Percentiles rank a stretch among this genome's conserved stretches.
These are phyloP conservation scores for Maniola jurtina DNA, from an alignment of 1,140 invertebrate species.

Conservation along the genomic window DNA sequence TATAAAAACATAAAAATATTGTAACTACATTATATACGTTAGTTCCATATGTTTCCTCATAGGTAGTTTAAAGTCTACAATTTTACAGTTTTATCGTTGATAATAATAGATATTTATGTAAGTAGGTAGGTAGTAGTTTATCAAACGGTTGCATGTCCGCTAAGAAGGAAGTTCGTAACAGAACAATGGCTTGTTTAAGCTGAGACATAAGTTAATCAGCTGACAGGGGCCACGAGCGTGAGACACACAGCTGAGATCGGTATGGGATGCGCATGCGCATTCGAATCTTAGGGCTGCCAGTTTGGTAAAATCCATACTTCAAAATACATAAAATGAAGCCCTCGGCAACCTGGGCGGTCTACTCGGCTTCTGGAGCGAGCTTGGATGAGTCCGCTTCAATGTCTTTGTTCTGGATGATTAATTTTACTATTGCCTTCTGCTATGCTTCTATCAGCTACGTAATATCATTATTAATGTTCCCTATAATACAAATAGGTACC, in stretches of 20 bases:
- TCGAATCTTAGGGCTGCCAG: conserved; percentile 12
- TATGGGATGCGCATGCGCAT: conserved; percentile 38
- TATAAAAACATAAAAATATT: too few species aligned
- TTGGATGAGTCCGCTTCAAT: too few species aligned
- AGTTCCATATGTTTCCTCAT: too few species aligned
- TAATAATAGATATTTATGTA: conserved; percentile 7
- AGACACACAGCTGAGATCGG: conserved; percentile 41
- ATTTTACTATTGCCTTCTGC: too few species aligned
- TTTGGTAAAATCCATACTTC: not conserved
- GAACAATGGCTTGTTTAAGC: conserved; percentile 45
- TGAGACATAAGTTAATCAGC: conserved; percentile 50
- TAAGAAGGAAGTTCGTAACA: conserved; percentile 37
- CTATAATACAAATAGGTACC: not conserved
- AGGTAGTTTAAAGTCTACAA: too few species aligned
- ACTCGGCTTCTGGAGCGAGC: too few species aligned
- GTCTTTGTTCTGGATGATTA: too few species aligned
- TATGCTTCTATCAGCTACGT: too few species aligned
- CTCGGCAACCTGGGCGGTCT: too few species aligned
- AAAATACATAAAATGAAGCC: too few species aligned
- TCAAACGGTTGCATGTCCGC: conserved; percentile 13
- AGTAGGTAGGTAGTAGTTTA: not conserved
- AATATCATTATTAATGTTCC: not conserved
- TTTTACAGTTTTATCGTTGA: not conserved
- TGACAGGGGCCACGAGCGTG: conserved; percentile 46
- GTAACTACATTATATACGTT: too few species aligned